These are phyloP conservation scores for Lonchura striata DNA, from an alignment of 2,113 vertebrate species.

Conservation along the genomic window DNA sequence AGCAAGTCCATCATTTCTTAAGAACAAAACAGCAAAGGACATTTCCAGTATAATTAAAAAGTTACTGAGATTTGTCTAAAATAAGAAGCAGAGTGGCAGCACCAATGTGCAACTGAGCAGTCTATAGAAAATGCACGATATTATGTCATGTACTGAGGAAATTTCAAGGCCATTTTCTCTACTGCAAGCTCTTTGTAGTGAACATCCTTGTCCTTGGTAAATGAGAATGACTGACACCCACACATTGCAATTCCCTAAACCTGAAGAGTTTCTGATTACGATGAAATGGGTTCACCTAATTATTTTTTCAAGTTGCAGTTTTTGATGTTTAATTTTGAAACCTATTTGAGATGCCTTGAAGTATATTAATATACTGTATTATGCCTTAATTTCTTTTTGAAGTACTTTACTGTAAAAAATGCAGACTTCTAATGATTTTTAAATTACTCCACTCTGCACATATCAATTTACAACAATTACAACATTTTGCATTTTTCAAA, in stretches of 20 bases:
- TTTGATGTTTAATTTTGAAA: slow-evolving; percentile 77
- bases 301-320: slow-evolving; percentile 72
- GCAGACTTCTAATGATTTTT: slow-evolving; percentile 75
- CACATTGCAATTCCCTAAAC: slow-evolving; percentile 66
- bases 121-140: not conserved
- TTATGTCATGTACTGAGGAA: not conserved
- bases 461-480: slow-evolving; percentile 76
- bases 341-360: slow-evolving; percentile 73
- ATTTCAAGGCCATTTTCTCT: slow-evolving; percentile 55
- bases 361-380: slow-evolving; percentile 71
- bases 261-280: slow-evolving; percentile 68
- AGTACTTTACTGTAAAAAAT: slow-evolving; percentile 76
- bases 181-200: slow-evolving; percentile 19
- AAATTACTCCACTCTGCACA: slow-evolving; percentile 74
- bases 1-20: slow-evolving; percentile 2
- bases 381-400: slow-evolving; percentile 69
- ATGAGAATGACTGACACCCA: slow-evolving; percentile 66
- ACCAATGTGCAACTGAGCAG: not conserved
- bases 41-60: slow-evolving; percentile 26
- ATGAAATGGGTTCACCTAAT: slow-evolving; percentile 72
- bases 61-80: slow-evolving; percentile 4
- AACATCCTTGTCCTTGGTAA: slow-evolving; percentile 62
- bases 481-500: slow-evolving; percentile 70
- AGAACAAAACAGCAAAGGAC: slow-evolving; percentile 26
- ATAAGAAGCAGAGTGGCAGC: not conserved